Evolutionary conservation across 2,888 invertebrate genomes (phyloP).

Genomic region (Acrobasis repandana): DNA sequence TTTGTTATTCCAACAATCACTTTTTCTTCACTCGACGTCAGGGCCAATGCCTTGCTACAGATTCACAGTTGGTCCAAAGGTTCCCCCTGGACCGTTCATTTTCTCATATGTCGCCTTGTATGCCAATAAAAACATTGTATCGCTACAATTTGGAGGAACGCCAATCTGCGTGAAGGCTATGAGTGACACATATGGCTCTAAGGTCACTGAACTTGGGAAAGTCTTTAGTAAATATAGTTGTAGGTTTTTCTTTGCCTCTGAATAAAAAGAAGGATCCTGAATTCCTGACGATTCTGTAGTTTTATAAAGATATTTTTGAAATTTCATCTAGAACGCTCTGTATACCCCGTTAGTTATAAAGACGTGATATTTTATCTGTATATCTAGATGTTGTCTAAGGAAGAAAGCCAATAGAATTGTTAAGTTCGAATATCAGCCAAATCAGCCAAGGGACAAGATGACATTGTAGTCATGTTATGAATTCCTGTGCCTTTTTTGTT

Average conservation of each 20-base stretch:
- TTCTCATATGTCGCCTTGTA: slow-evolving; percentile 11
- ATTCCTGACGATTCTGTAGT: too few relatives aligned
- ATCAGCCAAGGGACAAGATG: too few relatives aligned
- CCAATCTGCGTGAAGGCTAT: background rate
- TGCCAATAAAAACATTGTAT: slow-evolving; percentile 10
- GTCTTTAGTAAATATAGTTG: background rate
- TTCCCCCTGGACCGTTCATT: slow-evolving; percentile 4
- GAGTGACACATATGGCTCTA: background rate
- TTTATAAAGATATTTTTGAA: too few relatives aligned
- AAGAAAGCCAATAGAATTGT: too few relatives aligned
- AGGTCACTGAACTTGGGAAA: background rate
- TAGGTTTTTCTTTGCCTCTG: background rate
- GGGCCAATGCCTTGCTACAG: background rate
- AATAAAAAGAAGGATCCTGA: too few relatives aligned
- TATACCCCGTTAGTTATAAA: too few relatives aligned
- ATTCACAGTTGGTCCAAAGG: slow-evolving; percentile 6
- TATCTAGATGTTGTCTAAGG: too few relatives aligned
- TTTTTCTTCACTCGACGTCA: background rate
- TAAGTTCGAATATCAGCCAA: too few relatives aligned
- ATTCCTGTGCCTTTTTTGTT: background rate
- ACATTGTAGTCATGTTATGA: background rate
- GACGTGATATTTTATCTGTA: too few relatives aligned
- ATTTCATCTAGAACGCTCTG: too few relatives aligned
- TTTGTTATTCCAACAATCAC: background rate
- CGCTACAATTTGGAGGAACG: background rate